Base-by-base conservation (phyloP, 2,888 invertebrate species). In the Volucella inanis region DNA sequence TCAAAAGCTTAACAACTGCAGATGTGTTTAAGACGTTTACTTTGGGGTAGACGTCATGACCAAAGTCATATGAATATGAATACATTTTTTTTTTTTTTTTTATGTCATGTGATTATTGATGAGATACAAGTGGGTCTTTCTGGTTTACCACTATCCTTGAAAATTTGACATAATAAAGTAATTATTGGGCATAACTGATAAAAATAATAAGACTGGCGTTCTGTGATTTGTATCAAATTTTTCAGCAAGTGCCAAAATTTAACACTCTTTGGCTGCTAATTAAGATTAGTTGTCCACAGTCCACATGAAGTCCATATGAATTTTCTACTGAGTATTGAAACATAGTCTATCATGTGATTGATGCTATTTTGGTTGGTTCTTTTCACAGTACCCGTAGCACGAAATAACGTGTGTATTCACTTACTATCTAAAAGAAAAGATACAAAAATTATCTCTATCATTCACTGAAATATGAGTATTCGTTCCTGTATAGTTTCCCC, bases 291-390 rank as follows among this genome's bases (percentile, higher is more conserved):
- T 61, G 52, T 15, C n/a, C n/a, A n/a, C n/a, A 14, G 39, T 12
- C 64, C 54, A 74, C 74, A 64, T 74, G 74, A 31, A 14, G 39
- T 12, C 64, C 54, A 74, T 64, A 64, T 74, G 74, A 31, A 31
- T 6, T 6, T 4, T 31, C 31, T 31, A 31, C 31, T 31, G 31
- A 31, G 6, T 6, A 6, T 31, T 31, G 31, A 31, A 6, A 54
- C 45, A 31, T 41, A 39, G 31, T 15, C n/a, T 54, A 50, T 62
- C 62, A 62, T 64, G 62, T 54, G 45, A 72, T 62, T n/a, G 15
- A 12, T 6, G 41, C 31, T 31, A 31, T 31, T 31, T 31, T 31
- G 6, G 31, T 31, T 6, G 31, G 6, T 31, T 31, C 31, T 31
- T 31, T 31, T 31, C 31, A 31, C 31, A 31, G 31, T 6, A 4